These are phyloP conservation scores for Ascidia mentula DNA, from an alignment of 23 tunicate genomes.

Conservation along the genomic window DNA sequence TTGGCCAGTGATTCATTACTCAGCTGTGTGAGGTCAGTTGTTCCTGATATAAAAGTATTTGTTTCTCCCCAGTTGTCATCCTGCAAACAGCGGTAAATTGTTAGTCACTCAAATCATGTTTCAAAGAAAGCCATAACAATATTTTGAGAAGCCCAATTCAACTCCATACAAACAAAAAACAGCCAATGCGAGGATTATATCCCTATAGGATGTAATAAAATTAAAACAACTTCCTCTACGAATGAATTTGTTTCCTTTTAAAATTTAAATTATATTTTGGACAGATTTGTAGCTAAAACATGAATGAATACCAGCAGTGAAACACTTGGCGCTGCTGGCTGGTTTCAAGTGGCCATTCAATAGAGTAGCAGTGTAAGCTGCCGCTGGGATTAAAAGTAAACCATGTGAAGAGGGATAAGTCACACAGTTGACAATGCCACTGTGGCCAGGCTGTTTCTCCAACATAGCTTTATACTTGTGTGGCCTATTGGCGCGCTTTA, in stretches of 20 bases:
- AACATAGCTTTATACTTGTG: too few relatives aligned
- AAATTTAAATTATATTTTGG: too few relatives aligned
- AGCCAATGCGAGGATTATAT: too few relatives aligned
- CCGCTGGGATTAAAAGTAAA: neutral
- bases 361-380: neutral
- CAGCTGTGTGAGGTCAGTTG: slow-evolving; percentile 86
- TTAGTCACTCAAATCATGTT: neutral
- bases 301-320: too few relatives aligned
- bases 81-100: slow-evolving; percentile 17
- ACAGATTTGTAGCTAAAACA: too few relatives aligned
- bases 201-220: slow-evolving; percentile 7
- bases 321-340: neutral
- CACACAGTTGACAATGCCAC: neutral
- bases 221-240: neutral
- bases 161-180: neutral
- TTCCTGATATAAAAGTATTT: slow-evolving; percentile 91
- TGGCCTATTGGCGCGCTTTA: too few relatives aligned
- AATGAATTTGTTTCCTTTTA: too few relatives aligned
- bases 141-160: too few relatives aligned
- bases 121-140: neutral
- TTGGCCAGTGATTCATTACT: slow-evolving; percentile 93
- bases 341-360: slow-evolving; percentile 4
- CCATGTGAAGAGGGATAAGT: slow-evolving; percentile 13
- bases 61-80: slow-evolving; percentile 91
- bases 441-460: neutral